Percentiles rank a stretch among this genome's conserved stretches.
phyloP scores from a whole-genome alignment of 1,140 invertebrate genomes.

The Procambarus virginalis region DNA sequence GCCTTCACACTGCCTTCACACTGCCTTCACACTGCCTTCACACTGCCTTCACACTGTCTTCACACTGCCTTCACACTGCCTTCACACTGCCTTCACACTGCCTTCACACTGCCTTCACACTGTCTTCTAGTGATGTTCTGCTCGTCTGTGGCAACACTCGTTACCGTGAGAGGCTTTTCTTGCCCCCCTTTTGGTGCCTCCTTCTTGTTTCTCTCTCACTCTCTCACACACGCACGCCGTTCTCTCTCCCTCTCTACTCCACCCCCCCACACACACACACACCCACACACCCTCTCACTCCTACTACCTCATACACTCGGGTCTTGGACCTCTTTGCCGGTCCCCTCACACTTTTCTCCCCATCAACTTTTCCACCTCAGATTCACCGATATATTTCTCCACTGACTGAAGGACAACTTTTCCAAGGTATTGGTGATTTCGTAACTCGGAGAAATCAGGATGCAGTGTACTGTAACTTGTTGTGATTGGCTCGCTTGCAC shows the following conservation, averaged over 20 bases:
- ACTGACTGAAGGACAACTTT: background rate
- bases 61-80: too few relatives aligned
- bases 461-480: too few relatives aligned
- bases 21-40: too few relatives aligned
- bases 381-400: background rate
- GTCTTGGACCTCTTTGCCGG: background rate
- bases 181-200: background rate
- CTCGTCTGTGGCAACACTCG: background rate
- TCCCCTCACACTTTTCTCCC: background rate
- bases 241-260: slow-evolving; percentile 5
- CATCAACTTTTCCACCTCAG: background rate
- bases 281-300: slow-evolving; percentile 13
- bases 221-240: background rate
- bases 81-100: too few relatives aligned
- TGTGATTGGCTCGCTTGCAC: too few relatives aligned
- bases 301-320: slow-evolving; percentile 7
- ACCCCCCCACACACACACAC: slow-evolving; percentile 8
- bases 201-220: background rate
- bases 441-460: background rate
- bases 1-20: too few relatives aligned
- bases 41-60: too few relatives aligned
- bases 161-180: background rate
- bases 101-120: too few relatives aligned
- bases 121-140: background rate
- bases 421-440: background rate